Conservation (phyloP, 1,140 invertebrate genomes). For the Asbolus verrucosus region DNA sequence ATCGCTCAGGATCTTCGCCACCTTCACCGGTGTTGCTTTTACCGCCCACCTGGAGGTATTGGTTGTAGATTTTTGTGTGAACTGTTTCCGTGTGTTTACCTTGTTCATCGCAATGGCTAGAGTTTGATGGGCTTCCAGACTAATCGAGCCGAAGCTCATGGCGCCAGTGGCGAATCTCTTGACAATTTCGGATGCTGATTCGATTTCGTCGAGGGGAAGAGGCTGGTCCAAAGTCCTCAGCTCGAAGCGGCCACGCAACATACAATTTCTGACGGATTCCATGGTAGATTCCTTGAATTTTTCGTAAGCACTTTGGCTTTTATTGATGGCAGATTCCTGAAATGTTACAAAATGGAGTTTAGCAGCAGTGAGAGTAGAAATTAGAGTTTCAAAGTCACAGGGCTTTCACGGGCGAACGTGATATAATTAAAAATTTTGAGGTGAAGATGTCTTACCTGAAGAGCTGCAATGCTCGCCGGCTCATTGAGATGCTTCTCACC, state of each 20-base stretch:
- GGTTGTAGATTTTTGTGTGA: too few species aligned
- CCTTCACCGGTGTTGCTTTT: constrained; percentile 99
- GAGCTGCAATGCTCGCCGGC: constrained; percentile 90
- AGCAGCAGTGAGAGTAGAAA: too few species aligned
- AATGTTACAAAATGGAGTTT: too few species aligned
- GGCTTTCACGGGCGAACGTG: too few species aligned
- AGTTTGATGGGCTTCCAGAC: constrained; percentile 93
- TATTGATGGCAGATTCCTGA: constrained; percentile 82
- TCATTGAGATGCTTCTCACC: constrained; percentile 99
- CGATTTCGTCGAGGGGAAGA: constrained; percentile 89
- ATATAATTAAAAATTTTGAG: too few species aligned
- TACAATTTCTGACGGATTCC: constrained; percentile 88
- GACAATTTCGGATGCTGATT: constrained; percentile 93
- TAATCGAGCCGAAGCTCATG: constrained; percentile 95
- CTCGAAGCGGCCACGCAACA: constrained; percentile 93
- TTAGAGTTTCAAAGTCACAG: too few species aligned
- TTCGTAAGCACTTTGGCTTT: constrained; percentile 87
- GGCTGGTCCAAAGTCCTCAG: constrained; percentile 81
- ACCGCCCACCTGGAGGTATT: too few species aligned
- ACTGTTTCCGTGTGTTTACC: too few species aligned
- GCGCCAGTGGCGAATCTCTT: constrained; percentile 87
- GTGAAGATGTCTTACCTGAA: too few species aligned
- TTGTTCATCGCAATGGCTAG: constrained; percentile 98
- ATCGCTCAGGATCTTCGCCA: constrained; percentile 89
- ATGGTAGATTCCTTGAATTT: constrained; percentile 89